Evolutionary conservation across 2,888 invertebrate genomes (phyloP), one percentile per base, ranked within the genome.

Genomic region (Eupithecia inturbata): DNA sequence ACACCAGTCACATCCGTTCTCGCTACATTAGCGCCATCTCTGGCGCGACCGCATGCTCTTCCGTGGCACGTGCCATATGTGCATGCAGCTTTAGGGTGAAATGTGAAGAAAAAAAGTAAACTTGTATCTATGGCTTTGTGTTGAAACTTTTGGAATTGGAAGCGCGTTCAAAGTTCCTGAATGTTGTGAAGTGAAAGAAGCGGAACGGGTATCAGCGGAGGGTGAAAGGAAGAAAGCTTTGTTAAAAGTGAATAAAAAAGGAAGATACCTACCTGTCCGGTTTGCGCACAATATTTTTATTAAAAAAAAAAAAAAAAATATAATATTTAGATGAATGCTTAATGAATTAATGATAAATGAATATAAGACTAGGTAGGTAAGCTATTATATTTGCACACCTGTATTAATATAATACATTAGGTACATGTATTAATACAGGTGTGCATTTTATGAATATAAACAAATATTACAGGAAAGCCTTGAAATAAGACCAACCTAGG

Each of bases 41-140:
- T 76, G 71, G 39, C 76, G 66, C 31, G 69, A 73, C 73, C 71
- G 73, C 70, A 36, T 53, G 67, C 64, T 70, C 74, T 77, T 76
- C 76, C 76, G 71, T 60, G 74, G 76, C 76, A 73, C 76, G 76
- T 74, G 76, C 74, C 76, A 74, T 73, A 76, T 76, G 76, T 74
- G 74, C 71, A 63, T 53, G 71, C 67, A 64, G 67, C 76, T 71
- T 76, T 77, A 77, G 63, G 72, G 75, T 70, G 66, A 72, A 63
- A 64, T 63, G 63, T 62, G 41, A n/a, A 71, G 70, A 57, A 73
- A 68, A 66, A 74, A 73, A 70, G 68, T 68, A 60, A 67, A 63
- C 69, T 63, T 70, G 53, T 68, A 68, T 66, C 69, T 67, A 75
- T 69, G 69, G 67, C 49, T 66, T 69, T 60, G 60, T 26, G 74